phyloP scores from a whole-genome alignment of 2,888 invertebrate genomes.

The Tenthredo notha region DNA sequence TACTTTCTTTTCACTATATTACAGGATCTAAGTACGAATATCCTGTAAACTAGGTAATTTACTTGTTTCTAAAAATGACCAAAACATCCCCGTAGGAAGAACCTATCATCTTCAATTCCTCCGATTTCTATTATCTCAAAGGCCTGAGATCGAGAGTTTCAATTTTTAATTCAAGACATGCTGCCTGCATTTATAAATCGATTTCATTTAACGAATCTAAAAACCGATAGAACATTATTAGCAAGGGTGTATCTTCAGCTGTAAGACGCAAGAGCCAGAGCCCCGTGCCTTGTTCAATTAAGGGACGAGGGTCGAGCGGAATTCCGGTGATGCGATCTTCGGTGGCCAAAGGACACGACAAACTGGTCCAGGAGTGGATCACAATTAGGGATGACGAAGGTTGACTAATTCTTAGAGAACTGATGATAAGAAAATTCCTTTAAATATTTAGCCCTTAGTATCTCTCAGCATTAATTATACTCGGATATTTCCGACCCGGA shows the following conservation, averaged over 20 bases:
- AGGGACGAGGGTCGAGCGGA: background rate
- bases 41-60: background rate
- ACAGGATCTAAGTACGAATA: background rate
- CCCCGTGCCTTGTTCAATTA: conserved; percentile 14
- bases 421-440: background rate
- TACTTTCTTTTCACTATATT: background rate
- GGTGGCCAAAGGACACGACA: background rate
- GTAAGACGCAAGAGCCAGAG: background rate
- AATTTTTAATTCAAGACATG: background rate
- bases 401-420: background rate
- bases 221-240: background rate
- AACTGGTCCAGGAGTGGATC: conserved; percentile 9
- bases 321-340: conserved; percentile 5
- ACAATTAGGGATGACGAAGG: conserved; percentile 41
- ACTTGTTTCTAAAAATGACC: background rate
- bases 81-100: too few species aligned
- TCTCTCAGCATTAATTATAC: background rate
- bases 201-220: background rate
- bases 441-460: background rate
- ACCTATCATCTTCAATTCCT: background rate
- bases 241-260: background rate
- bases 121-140: background rate
- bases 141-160: background rate
- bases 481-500: background rate
- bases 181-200: background rate